Conservation (phyloP, 2,888 invertebrate genomes). For the Chrysolina oricalcia region DNA sequence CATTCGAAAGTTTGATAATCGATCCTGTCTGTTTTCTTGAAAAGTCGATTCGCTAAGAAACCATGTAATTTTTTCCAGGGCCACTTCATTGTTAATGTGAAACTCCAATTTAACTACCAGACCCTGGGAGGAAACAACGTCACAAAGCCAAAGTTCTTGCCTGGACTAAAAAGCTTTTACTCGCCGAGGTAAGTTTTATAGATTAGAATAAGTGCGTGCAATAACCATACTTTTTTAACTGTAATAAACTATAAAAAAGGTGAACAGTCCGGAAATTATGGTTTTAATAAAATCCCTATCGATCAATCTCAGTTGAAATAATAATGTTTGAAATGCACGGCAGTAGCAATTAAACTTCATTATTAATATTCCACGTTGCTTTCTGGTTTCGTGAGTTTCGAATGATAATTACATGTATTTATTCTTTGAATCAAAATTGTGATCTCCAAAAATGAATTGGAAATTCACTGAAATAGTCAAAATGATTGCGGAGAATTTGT, state of each 20-base stretch:
- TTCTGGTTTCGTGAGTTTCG: not conserved
- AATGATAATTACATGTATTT: not conserved
- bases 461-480: not conserved
- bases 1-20: too few relatives aligned
- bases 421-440: not conserved
- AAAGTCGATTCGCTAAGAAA: too few relatives aligned
- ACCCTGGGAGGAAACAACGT: too few relatives aligned
- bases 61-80: too few relatives aligned
- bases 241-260: conserved; percentile 8
- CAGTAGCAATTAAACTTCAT: conserved; percentile 2
- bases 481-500: too few relatives aligned
- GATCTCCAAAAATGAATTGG: not conserved
- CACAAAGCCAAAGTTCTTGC: not conserved
- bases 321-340: conserved; percentile 15
- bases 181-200: not conserved
- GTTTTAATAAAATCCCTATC: conserved; percentile 6
- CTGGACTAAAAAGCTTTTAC: not conserved
- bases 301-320: not conserved
- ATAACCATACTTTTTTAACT: not conserved
- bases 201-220: not conserved
- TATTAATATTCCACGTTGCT: conserved; percentile 3
- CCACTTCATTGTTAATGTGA: too few relatives aligned
- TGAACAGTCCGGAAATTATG: conserved; percentile 11
- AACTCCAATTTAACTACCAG: too few relatives aligned
- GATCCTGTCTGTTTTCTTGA: too few relatives aligned